These are phyloP conservation scores for Smutsia gigantea DNA, from an alignment of 2,797 vertebrate genomes.

Conservation along the genomic window DNA sequence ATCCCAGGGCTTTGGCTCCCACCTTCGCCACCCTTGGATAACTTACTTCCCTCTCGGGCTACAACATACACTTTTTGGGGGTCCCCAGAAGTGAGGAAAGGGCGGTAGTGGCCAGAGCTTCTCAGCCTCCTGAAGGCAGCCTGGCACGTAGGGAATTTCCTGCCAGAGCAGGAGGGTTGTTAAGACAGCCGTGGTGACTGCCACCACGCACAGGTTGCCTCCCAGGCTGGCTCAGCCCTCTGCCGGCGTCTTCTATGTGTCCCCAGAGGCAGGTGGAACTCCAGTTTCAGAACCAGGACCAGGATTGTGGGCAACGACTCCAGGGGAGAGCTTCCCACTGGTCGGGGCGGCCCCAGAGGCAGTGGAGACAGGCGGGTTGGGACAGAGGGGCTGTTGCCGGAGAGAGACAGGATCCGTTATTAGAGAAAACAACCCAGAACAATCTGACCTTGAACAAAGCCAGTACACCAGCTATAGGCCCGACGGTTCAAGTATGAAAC, in stretches of 20 bases:
- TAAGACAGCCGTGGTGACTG: neutral
- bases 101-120: neutral
- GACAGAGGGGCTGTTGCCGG: neutral
- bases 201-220: fast-evolving
- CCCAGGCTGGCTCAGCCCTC: neutral
- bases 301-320: too few relatives aligned
- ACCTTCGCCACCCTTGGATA: neutral
- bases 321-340: neutral
- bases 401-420: neutral
- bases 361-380: neutral
- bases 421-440: neutral
- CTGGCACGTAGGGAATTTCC: neutral
- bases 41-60: neutral
- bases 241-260: neutral
- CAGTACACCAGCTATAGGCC: neutral
- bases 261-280: neutral
- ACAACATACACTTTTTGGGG: neutral
- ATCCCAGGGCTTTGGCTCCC: neutral
- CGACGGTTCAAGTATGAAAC: neutral
- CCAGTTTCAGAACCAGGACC: neutral
- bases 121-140: neutral
- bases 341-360: neutral
- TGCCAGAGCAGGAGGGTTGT: neutral
- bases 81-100: neutral
- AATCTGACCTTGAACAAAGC: conserved; percentile 24